A percentile compares a stretch with the other conserved stretches of the same genome.
Evolutionary conservation across 2,113 vertebrate genomes (phyloP).

Genomic region (Lophochroa leadbeateri): DNA sequence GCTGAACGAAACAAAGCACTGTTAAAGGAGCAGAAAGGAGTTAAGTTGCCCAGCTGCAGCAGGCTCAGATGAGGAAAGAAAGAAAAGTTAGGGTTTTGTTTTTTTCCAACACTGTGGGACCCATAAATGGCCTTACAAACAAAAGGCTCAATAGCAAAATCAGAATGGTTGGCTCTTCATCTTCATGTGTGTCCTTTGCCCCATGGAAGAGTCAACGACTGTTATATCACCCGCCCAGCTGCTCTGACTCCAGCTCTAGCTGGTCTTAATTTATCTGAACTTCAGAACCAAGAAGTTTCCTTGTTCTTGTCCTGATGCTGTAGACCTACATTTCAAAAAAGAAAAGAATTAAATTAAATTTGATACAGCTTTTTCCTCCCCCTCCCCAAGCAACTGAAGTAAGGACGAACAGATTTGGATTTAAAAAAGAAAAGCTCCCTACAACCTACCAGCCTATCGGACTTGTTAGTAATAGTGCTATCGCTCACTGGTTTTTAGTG

Average conservation of each 20-base stretch:
- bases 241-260: background rate
- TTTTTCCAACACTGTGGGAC: conserved; percentile 51
- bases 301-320: conserved; percentile 92
- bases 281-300: conserved; percentile 90
- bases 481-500: background rate
- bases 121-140: conserved; percentile 55
- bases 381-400: background rate
- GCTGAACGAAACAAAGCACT: conserved; percentile 62
- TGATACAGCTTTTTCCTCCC: background rate
- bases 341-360: background rate
- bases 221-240: conserved; percentile 2
- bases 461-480: background rate
- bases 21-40: conserved; percentile 65
- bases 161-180: conserved; percentile 43
- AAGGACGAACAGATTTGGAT: background rate
- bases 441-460: background rate
- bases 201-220: conserved; percentile 4
- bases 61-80: conserved; percentile 77
- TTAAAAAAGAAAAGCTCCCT: background rate
- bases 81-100: conserved; percentile 8
- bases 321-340: conserved; percentile 75
- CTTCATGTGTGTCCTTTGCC: conserved; percentile 47
- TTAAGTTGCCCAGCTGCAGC: conserved; percentile 67
- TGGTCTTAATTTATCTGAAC: conserved; percentile 2
- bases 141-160: conserved; percentile 65